These are phyloP conservation scores for Manis crassicaudata DNA, from an alignment of 2,797 vertebrate genomes.

Conservation along the genomic window DNA sequence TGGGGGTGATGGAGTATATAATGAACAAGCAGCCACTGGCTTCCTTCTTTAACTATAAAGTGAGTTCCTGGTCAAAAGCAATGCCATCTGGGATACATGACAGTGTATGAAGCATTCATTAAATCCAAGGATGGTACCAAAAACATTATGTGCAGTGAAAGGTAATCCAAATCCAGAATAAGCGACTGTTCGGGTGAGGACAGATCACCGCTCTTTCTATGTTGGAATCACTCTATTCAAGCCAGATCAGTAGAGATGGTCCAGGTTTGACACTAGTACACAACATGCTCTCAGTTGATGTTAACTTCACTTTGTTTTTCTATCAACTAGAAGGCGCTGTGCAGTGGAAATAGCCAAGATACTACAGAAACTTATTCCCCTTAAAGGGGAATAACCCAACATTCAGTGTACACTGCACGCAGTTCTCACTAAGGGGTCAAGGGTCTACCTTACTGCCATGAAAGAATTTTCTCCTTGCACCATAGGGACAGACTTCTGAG, in stretches of 20 bases:
- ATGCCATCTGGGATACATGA: not conserved
- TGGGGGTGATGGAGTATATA: not conserved
- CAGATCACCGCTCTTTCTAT: not conserved
- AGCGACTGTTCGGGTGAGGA: not conserved
- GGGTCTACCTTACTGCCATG: not conserved
- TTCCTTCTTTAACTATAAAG: not conserved
- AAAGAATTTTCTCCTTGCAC: not conserved
- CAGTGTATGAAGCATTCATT: not conserved
- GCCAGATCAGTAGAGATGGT: not conserved
- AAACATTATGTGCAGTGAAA: not conserved
- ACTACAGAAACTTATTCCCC: not conserved
- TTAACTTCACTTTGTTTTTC: not conserved
- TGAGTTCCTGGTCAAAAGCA: not conserved
- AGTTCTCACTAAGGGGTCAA: not conserved
- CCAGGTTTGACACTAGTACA: not conserved
- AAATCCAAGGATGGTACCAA: not conserved
- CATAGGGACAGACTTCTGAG: not conserved
- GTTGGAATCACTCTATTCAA: not conserved
- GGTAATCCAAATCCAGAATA: not conserved
- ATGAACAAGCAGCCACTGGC: not conserved
- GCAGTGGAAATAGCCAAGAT: not conserved
- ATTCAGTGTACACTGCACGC: not conserved
- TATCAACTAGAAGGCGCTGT: not conserved
- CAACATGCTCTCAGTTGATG: not conserved
- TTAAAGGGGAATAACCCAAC: not conserved